Evolutionary conservation across 2,888 invertebrate species (phyloP).

Genomic region (Escarpia spicata): DNA sequence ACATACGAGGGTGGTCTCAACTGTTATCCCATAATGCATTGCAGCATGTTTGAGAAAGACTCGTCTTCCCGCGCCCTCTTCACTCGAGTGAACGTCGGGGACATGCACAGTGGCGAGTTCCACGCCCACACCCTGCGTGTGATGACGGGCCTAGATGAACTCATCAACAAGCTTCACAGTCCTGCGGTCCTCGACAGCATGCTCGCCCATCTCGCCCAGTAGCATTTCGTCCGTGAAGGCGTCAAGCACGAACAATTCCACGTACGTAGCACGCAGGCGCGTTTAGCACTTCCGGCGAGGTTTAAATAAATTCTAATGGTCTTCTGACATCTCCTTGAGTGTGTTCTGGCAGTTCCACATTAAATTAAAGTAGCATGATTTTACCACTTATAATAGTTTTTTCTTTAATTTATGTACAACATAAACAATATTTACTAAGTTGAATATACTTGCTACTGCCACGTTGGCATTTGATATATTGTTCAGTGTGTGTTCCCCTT

Average conservation of each 20-base stretch:
- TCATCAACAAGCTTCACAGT: slow-evolving; percentile 34
- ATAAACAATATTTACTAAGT: too few relatives aligned
- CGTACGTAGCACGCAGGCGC: slow-evolving; percentile 16
- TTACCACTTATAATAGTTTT: too few relatives aligned
- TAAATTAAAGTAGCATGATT: too few relatives aligned
- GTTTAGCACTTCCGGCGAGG: neutral
- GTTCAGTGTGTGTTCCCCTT: neutral
- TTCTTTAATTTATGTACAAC: too few relatives aligned
- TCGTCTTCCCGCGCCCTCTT: slow-evolving; percentile 29
- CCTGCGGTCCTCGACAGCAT: slow-evolving; percentile 28
- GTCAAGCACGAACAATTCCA: slow-evolving; percentile 23
- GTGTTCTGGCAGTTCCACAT: neutral
- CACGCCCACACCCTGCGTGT: slow-evolving; percentile 36
- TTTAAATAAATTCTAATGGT: neutral
- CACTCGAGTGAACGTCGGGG: slow-evolving; percentile 31
- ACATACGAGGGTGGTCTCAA: neutral
- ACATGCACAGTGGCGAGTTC: slow-evolving; percentile 35
- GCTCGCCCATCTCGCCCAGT: slow-evolving; percentile 34
- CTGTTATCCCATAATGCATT: neutral
- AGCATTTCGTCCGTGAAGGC: slow-evolving; percentile 35
- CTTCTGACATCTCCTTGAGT: neutral
- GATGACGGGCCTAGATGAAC: slow-evolving; percentile 35
- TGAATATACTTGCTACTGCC: too few relatives aligned
- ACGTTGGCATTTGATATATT: neutral
- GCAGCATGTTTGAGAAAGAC: slow-evolving; percentile 33